Evolutionary conservation across 1,140 invertebrate genomes (phyloP).

Genomic region (Drosophila pruinosa): DNA sequence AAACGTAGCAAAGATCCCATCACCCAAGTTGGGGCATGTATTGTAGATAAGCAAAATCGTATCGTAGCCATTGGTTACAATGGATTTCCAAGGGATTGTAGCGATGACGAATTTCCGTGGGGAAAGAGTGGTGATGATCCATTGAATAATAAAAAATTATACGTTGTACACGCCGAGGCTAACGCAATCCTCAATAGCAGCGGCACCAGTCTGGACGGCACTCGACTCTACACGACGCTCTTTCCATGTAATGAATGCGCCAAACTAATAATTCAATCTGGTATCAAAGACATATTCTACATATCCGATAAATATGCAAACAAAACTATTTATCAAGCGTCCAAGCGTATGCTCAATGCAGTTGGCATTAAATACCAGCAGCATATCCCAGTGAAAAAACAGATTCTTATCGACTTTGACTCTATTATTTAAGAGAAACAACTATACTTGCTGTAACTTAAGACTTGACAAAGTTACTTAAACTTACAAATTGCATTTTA

Average conservation of each 20-base stretch:
- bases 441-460: background rate
- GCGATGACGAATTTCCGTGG: constrained; percentile 96
- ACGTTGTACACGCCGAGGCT: constrained; percentile 98
- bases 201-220: constrained; percentile 88
- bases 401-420: constrained; percentile 60
- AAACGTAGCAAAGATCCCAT: constrained; percentile 96
- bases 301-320: constrained; percentile 90
- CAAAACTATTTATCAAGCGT: constrained; percentile 88
- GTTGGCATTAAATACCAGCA: constrained; percentile 86
- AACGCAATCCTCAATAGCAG: constrained; percentile 98
- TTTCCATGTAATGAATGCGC: constrained; percentile 99
- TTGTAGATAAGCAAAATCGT: constrained; percentile 94
- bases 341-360: constrained; percentile 91
- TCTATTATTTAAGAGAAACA: constrained; percentile 11
- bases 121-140: constrained; percentile 83
- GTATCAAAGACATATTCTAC: constrained; percentile 92
- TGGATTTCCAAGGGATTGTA: constrained; percentile 95
- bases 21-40: constrained; percentile 96
- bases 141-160: constrained; percentile 91
- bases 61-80: constrained; percentile 98
- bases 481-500: background rate
- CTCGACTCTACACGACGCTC: constrained; percentile 92
- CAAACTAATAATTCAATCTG: constrained; percentile 98
- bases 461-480: background rate
- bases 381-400: constrained; percentile 41